These are phyloP conservation scores for Hydriomena furcata DNA, from an alignment of 2,888 invertebrate genomes.

Conservation along the genomic window DNA sequence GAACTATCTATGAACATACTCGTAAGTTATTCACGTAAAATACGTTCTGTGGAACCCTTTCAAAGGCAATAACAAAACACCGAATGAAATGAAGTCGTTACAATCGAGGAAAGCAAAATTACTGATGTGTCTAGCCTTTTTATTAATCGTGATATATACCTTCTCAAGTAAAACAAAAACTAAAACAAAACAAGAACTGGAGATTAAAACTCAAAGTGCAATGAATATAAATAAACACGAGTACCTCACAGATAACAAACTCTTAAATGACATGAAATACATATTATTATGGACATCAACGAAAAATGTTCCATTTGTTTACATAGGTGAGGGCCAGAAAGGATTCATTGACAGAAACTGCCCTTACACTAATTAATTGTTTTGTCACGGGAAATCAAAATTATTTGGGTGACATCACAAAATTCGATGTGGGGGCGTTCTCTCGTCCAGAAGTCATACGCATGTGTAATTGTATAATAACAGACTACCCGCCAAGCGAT, in stretches of 20 bases:
- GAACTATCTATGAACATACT: no score
- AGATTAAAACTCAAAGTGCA: background rate
- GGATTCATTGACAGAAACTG: conserved; percentile 54
- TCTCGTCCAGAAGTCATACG: conserved; percentile 51
- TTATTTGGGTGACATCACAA: conserved; percentile 44
- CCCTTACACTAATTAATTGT: conserved; percentile 58
- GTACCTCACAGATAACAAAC: background rate
- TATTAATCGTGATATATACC: background rate
- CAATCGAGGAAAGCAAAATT: no score
- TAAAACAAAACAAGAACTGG: background rate
- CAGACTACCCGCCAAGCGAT: conserved; percentile 47
- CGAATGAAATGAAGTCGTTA: no score
- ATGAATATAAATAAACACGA: background rate
- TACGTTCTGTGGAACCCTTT: no score
- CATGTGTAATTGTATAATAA: conserved; percentile 16
- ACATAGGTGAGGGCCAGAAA: conserved; percentile 44
- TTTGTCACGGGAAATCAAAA: conserved; percentile 51
- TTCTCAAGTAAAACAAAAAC: background rate
- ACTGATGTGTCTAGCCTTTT: no score
- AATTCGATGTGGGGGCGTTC: conserved; percentile 62
- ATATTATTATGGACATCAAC: conserved; percentile 54
- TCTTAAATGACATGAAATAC: conserved; percentile 40
- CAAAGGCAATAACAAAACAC: no score
- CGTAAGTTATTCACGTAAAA: no score
- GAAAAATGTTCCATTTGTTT: conserved; percentile 45